These are phyloP conservation scores for Monopterus albus DNA, from an alignment of 2,113 vertebrate genomes.

Conservation along the genomic window DNA sequence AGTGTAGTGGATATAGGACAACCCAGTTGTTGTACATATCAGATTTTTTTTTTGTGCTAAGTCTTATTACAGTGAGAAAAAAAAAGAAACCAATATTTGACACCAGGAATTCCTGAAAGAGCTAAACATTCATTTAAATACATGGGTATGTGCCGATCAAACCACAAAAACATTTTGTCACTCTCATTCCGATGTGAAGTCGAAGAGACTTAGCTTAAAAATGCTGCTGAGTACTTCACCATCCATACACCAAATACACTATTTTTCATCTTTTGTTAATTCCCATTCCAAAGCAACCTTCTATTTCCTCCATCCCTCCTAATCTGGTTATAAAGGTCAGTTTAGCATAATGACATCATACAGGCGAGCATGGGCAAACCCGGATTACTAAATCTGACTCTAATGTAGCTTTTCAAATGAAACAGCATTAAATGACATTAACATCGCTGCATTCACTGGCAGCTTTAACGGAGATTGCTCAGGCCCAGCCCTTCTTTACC, in stretches of 20 bases:
- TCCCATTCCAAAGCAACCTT: slow-evolving; percentile 68
- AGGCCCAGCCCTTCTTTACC: slow-evolving; percentile 74
- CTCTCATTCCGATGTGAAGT: slow-evolving; percentile 65
- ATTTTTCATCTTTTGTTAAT: slow-evolving; percentile 78
- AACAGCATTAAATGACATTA: slow-evolving; percentile 81
- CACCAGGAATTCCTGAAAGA: slow-evolving; percentile 64
- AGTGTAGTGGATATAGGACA: slow-evolving; percentile 19
- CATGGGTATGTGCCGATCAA: slow-evolving; percentile 45
- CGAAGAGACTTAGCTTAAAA: slow-evolving; percentile 63
- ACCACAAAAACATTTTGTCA: slow-evolving; percentile 59
- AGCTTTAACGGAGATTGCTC: slow-evolving; percentile 78
- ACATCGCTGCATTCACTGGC: slow-evolving; percentile 75
- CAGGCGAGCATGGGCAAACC: slow-evolving; percentile 75
- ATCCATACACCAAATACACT: slow-evolving; percentile 73
- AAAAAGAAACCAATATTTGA: slow-evolving; percentile 4
- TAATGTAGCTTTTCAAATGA: slow-evolving; percentile 81
- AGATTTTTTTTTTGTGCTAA: slow-evolving; percentile 9
- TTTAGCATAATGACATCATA: slow-evolving; percentile 86
- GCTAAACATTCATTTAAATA: slow-evolving; percentile 57
- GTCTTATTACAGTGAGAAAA: slow-evolving; percentile 13
- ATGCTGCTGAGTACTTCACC: slow-evolving; percentile 72
- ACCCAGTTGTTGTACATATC: slow-evolving; percentile 1
- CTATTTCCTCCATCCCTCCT: slow-evolving; percentile 68
- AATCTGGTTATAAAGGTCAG: slow-evolving; percentile 85
- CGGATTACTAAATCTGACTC: slow-evolving; percentile 81